Conservation (phyloP, 2,797 vertebrate genomes). For the Liasis olivaceus region DNA sequence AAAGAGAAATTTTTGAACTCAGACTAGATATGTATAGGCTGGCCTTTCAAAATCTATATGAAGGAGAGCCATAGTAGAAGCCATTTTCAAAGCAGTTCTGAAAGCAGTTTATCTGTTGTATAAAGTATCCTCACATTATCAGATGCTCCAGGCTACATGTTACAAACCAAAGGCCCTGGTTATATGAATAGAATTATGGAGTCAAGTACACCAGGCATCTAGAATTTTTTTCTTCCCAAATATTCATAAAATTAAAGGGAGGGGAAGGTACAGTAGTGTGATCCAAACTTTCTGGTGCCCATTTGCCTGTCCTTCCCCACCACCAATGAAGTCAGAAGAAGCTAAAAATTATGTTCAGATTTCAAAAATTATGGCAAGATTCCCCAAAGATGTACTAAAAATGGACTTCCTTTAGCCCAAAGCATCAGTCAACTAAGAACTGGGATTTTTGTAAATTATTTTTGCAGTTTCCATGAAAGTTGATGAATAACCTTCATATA, state of each 20-base stretch:
- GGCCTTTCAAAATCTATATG: slow-evolving; percentile 7
- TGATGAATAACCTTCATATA: not conserved
- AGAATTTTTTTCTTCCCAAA: not conserved
- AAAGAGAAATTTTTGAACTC: not conserved
- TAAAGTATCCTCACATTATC: not conserved
- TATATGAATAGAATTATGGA: not conserved
- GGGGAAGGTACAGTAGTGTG: not conserved
- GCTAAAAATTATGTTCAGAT: not conserved
- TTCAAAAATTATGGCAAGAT: not conserved
- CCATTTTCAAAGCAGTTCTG: not conserved
- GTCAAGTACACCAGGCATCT: not conserved
- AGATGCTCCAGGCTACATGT: not conserved
- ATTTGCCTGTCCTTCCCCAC: not conserved
- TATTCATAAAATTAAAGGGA: not conserved
- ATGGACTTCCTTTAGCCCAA: not conserved
- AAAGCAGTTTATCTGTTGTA: not conserved
- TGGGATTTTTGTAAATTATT: not conserved
- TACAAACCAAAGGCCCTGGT: not conserved
- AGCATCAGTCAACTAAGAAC: not conserved
- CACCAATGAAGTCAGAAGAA: not conserved
- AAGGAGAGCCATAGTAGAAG: not conserved
- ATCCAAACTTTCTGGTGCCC: not conserved
- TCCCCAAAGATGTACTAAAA: not conserved
- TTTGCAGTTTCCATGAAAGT: not conserved
- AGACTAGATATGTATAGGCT: not conserved